Conservation (phyloP, 1,140 invertebrate genomes). For the Brachionus asplanchnoidis region DNA sequence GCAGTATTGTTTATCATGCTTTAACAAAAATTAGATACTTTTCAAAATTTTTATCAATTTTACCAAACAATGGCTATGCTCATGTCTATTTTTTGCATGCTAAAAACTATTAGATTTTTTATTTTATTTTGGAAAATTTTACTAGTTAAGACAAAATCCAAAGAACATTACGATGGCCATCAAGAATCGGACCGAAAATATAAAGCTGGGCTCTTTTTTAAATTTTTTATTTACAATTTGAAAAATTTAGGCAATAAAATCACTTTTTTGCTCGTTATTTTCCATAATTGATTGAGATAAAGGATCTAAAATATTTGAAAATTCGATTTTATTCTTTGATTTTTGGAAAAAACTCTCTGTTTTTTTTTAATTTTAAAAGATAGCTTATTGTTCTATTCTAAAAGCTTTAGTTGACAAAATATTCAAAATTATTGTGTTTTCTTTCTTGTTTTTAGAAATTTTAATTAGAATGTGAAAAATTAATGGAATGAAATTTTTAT, state of each 20-base stretch:
- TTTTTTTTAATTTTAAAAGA: neutral
- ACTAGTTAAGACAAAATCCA: slow-evolving; percentile 22
- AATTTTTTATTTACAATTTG: neutral
- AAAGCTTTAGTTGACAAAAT: neutral
- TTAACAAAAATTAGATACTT: neutral
- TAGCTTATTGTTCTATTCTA: neutral
- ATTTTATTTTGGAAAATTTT: neutral
- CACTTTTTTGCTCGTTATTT: neutral
- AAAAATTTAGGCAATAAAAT: neutral
- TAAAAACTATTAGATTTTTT: neutral
- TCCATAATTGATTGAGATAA: neutral
- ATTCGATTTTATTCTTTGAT: neutral
- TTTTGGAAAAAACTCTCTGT: too few relatives aligned
- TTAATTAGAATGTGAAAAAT: neutral
- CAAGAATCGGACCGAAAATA: neutral
- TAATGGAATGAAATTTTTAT: neutral
- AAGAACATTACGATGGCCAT: slow-evolving; percentile 7
- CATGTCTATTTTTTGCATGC: slow-evolving; percentile 39
- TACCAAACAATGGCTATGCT: slow-evolving; percentile 28
- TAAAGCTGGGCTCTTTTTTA: neutral
- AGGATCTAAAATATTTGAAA: neutral
- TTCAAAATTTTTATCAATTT: neutral
- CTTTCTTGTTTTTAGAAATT: neutral
- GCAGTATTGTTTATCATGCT: slow-evolving; percentile 27
- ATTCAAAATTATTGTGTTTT: neutral